These are phyloP conservation scores for Lates japonicus DNA, from an alignment of 2,797 vertebrate genomes.

Conservation along the genomic window DNA sequence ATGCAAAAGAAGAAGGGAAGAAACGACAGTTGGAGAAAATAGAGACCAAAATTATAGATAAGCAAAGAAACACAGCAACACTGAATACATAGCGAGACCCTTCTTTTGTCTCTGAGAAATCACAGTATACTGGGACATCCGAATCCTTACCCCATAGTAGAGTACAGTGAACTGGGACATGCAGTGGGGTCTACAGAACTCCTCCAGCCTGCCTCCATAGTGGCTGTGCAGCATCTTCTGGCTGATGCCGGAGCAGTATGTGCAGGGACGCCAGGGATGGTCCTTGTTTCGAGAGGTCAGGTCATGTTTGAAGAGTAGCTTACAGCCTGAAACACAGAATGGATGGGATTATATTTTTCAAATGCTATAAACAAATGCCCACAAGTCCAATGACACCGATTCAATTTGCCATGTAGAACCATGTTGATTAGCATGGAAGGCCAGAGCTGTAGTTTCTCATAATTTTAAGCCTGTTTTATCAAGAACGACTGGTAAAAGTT, in stretches of 20 bases:
- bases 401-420: not conserved
- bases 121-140: not conserved
- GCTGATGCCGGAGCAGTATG: conserved; percentile 92
- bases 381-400: not conserved
- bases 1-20: not conserved
- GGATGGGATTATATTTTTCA: not conserved
- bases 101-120: not conserved
- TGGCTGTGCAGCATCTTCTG: conserved; percentile 93
- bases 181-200: conserved; percentile 96
- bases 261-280: conserved; percentile 90
- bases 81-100: not conserved
- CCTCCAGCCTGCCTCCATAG: conserved; percentile 93
- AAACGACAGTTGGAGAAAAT: not conserved
- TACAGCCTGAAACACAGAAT: conserved; percentile 88
- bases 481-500: not conserved
- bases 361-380: not conserved
- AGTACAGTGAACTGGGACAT: conserved; percentile 97
- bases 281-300: conserved; percentile 89
- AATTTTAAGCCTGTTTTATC: not conserved
- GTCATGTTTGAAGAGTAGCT: conserved; percentile 92
- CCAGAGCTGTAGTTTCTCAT: not conserved
- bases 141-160: conserved; percentile 88
- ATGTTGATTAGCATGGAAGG: not conserved
- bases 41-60: not conserved
- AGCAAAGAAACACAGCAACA: not conserved